Conservation (phyloP, 2,888 invertebrate genomes). For the Ormyrus thymus region DNA sequence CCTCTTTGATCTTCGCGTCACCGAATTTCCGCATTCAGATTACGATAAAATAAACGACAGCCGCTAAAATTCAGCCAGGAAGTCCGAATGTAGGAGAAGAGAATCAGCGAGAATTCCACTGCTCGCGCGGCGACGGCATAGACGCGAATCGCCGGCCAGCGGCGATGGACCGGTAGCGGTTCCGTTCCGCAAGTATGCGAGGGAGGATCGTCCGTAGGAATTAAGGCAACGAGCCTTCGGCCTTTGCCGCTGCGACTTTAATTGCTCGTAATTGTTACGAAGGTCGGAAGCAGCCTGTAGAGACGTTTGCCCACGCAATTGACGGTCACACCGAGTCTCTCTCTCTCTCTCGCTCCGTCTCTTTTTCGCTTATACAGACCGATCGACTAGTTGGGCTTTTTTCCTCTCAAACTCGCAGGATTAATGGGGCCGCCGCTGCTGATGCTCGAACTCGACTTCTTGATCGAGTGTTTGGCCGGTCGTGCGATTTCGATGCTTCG, state of each 20-base stretch:
- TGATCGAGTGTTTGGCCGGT: no score
- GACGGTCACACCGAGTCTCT: constrained; percentile 63
- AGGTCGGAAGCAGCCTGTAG: constrained; percentile 71
- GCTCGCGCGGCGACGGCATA: background rate
- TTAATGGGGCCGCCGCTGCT: no score
- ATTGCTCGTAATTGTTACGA: constrained; percentile 72
- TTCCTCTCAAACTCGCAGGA: background rate
- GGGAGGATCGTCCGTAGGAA: constrained; percentile 63
- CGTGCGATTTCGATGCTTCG: no score
- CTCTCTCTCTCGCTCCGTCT: constrained; percentile 21
- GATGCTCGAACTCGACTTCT: no score
- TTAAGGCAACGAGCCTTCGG: constrained; percentile 65
- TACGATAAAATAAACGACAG: no score
- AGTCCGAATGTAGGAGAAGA: background rate
- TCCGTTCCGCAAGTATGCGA: constrained; percentile 56
- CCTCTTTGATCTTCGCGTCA: no score
- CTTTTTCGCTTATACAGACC: constrained; percentile 7
- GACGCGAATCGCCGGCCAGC: background rate
- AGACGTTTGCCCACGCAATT: constrained; percentile 68
- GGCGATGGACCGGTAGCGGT: constrained; percentile 40
- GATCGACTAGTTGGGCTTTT: constrained; percentile 4
- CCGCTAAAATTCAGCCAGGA: no score
- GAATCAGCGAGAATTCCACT: constrained; percentile 4
- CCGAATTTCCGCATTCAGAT: no score
- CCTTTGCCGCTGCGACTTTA: constrained; percentile 69